A percentile compares a stretch with the other conserved stretches of the same genome.
phyloP scores from a whole-genome alignment of 2,888 invertebrate species.

The Apotomis turbidana region DNA sequence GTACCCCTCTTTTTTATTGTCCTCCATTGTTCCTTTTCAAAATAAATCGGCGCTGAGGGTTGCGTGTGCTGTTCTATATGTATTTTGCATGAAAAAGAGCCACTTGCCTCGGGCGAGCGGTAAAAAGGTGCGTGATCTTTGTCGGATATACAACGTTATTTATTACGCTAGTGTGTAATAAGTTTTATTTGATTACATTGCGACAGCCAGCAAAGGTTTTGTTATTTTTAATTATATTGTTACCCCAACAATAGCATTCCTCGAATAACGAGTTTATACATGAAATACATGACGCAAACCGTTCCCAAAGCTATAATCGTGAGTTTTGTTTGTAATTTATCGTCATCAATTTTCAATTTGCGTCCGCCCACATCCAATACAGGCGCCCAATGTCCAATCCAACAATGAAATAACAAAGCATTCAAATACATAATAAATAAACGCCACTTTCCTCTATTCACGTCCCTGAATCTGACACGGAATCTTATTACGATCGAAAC shows the following conservation, averaged over 20 bases:
- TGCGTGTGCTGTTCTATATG: conserved; percentile 41
- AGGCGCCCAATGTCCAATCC: neutral
- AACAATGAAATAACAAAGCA: conserved; percentile 27
- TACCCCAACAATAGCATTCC: neutral
- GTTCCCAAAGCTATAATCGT: neutral
- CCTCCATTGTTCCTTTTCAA: conserved; percentile 41
- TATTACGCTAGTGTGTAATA: conserved; percentile 39
- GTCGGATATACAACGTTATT: conserved; percentile 38
- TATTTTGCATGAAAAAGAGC: conserved; percentile 44
- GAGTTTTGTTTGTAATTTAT: conserved; percentile 3
- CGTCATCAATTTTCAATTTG: conserved; percentile 14
- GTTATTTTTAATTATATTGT: conserved; percentile 8
- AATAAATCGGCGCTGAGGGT: conserved; percentile 39
- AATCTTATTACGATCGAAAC: conserved; percentile 28
- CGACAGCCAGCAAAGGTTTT: conserved; percentile 1
- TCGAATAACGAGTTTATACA: neutral
- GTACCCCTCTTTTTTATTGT: conserved; percentile 39
- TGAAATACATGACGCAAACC: neutral
- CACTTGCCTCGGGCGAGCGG: conserved; percentile 32
- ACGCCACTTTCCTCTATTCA: conserved; percentile 27
- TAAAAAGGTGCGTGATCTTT: conserved; percentile 44
- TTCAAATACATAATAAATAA: conserved; percentile 31
- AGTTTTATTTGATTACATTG: conserved; percentile 37
- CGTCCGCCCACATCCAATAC: conserved; percentile 2
- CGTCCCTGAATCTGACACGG: conserved; percentile 4